Base-by-base conservation (phyloP, 2,797 vertebrate species). In the Heterohyrax brucei region DNA sequence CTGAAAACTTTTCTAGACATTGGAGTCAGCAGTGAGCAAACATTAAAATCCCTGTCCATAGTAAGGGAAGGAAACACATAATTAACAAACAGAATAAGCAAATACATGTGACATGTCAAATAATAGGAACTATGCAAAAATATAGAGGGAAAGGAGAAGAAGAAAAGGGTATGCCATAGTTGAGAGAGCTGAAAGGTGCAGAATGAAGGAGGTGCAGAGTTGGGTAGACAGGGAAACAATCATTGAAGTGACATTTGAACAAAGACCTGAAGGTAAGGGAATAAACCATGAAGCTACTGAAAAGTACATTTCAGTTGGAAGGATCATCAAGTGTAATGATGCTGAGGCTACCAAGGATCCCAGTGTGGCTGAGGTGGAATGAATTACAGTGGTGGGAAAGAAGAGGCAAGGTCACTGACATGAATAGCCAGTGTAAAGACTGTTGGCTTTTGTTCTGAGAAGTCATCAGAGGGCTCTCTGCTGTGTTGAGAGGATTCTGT, bases 341-440 rank as follows among this genome's bases (percentile, higher is more conserved):
- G 8, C 13, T 68, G 16, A n/a, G 46, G 22, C 53, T 80, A 77
- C 48, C 28, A 12, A 21, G 53, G 61, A 83, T 39, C 39, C 39
- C 61, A 21, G 19, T 73, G 39, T 92, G 91, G 56, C 72, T 94
- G 91, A 95, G 89, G 88, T 61, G 19, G 81, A 76, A 87, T 86
- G 30, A 91, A 77, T n/a, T 30, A 94, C 24, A 89, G 46, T 90
- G 94, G 46, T 73, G 30, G 92, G 89, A 91, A 24, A 68, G 82
- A 0, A 75, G 3, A 48, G 91, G 13, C 39, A 80, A 53, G 46
- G 56, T 75, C 78, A 30, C 18, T 66, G 64, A 39, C 46, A 12
- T 87, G 59, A 70, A 13, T 26, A 66, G 66, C 39, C 46, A 59
- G 18, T 53, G n/a, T 88, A 79, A 75, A 33, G 84, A 62, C 48